These are phyloP conservation scores for Phyllopteryx taeniolatus DNA, from an alignment of 2,113 vertebrate genomes.

Conservation along the genomic window DNA sequence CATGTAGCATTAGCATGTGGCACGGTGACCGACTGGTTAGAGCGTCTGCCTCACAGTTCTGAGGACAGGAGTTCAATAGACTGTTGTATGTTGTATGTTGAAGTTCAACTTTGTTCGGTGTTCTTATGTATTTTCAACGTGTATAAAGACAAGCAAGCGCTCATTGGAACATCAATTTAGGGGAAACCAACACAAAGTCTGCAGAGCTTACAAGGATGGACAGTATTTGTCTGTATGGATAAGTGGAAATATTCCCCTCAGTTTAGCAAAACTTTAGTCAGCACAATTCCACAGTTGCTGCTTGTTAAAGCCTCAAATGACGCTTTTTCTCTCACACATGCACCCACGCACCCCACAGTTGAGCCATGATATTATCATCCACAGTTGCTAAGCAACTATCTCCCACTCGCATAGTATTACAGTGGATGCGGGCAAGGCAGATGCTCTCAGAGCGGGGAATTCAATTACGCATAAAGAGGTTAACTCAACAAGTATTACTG, in stretches of 20 bases:
- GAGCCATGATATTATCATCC: conserved; percentile 50
- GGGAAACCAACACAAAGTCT: too few species aligned
- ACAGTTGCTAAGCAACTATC: conserved; percentile 75
- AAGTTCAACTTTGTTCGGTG: too few species aligned
- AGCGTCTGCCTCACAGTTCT: too few species aligned
- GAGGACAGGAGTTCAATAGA: too few species aligned
- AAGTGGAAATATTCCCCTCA: neutral
- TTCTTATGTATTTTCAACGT: too few species aligned
- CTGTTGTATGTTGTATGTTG: too few species aligned
- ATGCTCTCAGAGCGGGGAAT: conserved; percentile 41
- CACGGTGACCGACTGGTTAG: too few species aligned
- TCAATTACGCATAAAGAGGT: conserved; percentile 30
- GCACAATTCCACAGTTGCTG: conserved; percentile 56
- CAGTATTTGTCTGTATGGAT: too few species aligned
- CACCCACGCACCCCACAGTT: conserved; percentile 34
- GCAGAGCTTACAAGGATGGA: too few species aligned
- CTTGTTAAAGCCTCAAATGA: conserved; percentile 39
- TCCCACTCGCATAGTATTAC: conserved; percentile 65
- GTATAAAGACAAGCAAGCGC: too few species aligned
- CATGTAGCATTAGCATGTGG: too few species aligned
- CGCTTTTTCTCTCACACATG: conserved; percentile 10
- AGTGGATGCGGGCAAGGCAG: conserved; percentile 21
- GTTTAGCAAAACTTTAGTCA: conserved; percentile 43
- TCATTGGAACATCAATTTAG: too few species aligned
- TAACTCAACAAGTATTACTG: conserved; percentile 11